Conservation (phyloP, 2,888 invertebrate genomes). For the Altica lythri region DNA sequence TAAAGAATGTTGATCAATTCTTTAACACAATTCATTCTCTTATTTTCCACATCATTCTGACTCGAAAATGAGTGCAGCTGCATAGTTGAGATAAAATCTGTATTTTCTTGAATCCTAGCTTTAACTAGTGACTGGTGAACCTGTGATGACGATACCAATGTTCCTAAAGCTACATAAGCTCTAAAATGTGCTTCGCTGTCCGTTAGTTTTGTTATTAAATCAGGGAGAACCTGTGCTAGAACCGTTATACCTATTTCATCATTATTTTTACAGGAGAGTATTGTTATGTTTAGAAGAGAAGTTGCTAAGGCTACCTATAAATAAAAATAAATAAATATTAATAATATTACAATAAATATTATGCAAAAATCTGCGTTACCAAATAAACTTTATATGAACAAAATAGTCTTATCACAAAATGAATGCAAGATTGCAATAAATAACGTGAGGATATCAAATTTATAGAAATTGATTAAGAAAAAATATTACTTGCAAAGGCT, state of each 20-base stretch:
- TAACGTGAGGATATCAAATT: not conserved
- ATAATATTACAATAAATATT: too few species aligned
- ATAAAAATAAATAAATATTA: slow-evolving; percentile 16
- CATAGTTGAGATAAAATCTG: slow-evolving; percentile 48
- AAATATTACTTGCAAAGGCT: too few species aligned
- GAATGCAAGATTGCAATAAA: too few species aligned
- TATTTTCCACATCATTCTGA: slow-evolving; percentile 59
- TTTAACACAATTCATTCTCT: slow-evolving; percentile 53
- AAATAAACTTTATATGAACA: too few species aligned
- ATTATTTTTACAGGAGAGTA: slow-evolving; percentile 63
- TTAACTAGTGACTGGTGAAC: slow-evolving; percentile 53
- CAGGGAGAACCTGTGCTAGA: slow-evolving; percentile 62
- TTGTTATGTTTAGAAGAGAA: slow-evolving; percentile 72
- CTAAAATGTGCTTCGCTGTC: slow-evolving; percentile 79
- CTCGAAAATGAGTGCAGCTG: slow-evolving; percentile 56
- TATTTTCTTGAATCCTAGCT: slow-evolving; percentile 52
- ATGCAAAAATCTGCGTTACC: too few species aligned
- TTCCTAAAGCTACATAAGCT: slow-evolving; percentile 77
- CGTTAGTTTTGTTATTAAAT: slow-evolving; percentile 61
- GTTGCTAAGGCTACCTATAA: slow-evolving; percentile 78
- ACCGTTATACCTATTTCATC: slow-evolving; percentile 60
- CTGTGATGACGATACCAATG: slow-evolving; percentile 62
- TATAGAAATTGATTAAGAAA: too few species aligned
- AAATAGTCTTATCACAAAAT: too few species aligned
- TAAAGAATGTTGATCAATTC: slow-evolving; percentile 45